A percentile compares a stretch with the other conserved stretches of the same genome.
These are phyloP conservation scores for Myotis myotis DNA, from an alignment of 2,797 vertebrate species.

Conservation along the genomic window DNA sequence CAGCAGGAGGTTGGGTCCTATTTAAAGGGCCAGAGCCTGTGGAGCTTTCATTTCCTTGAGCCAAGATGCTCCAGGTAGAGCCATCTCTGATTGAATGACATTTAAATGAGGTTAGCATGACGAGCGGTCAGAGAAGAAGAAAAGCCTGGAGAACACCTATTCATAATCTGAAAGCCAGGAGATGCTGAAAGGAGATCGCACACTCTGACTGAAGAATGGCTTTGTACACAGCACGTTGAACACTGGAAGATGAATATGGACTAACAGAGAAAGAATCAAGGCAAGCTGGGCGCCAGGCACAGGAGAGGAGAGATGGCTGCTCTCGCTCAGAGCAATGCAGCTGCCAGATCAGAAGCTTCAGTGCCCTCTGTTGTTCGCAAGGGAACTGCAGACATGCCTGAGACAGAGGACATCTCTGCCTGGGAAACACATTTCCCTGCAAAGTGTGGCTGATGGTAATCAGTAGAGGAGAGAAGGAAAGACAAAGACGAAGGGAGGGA, in stretches of 20 bases:
- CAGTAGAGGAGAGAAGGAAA: not conserved
- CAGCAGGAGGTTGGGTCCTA: not conserved
- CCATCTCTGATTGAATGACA: conserved; percentile 54
- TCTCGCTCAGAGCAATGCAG: not conserved
- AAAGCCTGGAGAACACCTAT: not conserved
- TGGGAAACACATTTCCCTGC: not conserved
- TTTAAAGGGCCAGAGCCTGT: conserved; percentile 22
- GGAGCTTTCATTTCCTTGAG: not conserved
- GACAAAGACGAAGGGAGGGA: no score
- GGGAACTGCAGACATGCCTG: conserved; percentile 86
- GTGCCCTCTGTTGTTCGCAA: conserved; percentile 95
- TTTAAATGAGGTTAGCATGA: conserved; percentile 42
- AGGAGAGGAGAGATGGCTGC: conserved; percentile 47
- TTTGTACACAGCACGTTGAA: conserved; percentile 8
- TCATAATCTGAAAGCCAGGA: not conserved
- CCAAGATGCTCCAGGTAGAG: not conserved
- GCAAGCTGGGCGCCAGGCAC: conserved; percentile 68
- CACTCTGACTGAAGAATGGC: not conserved
- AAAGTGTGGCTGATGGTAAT: not conserved
- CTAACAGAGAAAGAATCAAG: conserved; percentile 59
- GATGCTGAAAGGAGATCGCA: not conserved
- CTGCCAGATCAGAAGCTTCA: conserved; percentile 91
- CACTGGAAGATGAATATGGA: not conserved
- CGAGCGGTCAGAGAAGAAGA: conserved; percentile 3
- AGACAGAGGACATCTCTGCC: conserved; percentile 44